Evolutionary conservation across 92 coral and sea anemone species (phyloP).

Genomic region (Galaxea fascicularis): DNA sequence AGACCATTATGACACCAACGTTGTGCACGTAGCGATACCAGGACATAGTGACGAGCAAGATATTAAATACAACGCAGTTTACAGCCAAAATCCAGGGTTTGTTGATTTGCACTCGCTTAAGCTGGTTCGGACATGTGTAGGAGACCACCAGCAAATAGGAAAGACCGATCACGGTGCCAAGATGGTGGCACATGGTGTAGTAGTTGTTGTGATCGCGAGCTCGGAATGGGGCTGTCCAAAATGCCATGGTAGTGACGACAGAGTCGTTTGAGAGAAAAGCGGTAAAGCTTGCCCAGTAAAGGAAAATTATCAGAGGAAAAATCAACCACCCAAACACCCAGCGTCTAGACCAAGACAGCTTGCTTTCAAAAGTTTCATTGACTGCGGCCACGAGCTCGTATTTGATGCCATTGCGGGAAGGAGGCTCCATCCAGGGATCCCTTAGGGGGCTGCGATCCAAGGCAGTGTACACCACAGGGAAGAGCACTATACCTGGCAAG

Average conservation of each 20-base stretch:
- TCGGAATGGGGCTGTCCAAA: slow-evolving; percentile 54
- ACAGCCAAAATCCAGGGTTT: slow-evolving; percentile 72
- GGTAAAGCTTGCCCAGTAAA: slow-evolving; percentile 63
- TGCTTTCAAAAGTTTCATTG: slow-evolving; percentile 24
- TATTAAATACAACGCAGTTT: slow-evolving; percentile 39
- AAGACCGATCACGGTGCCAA: slow-evolving; percentile 16
- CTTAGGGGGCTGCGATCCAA: slow-evolving; percentile 43
- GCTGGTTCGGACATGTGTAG: slow-evolving; percentile 49
- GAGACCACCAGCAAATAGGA: slow-evolving; percentile 68
- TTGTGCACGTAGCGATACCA: slow-evolving; percentile 68
- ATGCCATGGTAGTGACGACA: slow-evolving; percentile 74
- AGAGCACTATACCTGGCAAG: slow-evolving; percentile 16
- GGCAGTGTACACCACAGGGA: slow-evolving; percentile 24
- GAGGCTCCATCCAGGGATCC: background rate
- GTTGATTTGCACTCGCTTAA: slow-evolving; percentile 56
- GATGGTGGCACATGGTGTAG: slow-evolving; percentile 67
- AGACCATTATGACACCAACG: slow-evolving; percentile 50
- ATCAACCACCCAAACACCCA: background rate
- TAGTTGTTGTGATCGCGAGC: slow-evolving; percentile 80
- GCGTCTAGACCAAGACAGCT: slow-evolving; percentile 47
- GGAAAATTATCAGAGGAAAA: slow-evolving; percentile 65
- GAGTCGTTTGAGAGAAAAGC: slow-evolving; percentile 77
- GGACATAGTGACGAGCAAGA: slow-evolving; percentile 59
- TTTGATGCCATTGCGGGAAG: background rate
- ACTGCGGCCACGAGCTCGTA: background rate